Conservation (phyloP, 2,113 vertebrate genomes). For the Lepus timidus region DNA sequence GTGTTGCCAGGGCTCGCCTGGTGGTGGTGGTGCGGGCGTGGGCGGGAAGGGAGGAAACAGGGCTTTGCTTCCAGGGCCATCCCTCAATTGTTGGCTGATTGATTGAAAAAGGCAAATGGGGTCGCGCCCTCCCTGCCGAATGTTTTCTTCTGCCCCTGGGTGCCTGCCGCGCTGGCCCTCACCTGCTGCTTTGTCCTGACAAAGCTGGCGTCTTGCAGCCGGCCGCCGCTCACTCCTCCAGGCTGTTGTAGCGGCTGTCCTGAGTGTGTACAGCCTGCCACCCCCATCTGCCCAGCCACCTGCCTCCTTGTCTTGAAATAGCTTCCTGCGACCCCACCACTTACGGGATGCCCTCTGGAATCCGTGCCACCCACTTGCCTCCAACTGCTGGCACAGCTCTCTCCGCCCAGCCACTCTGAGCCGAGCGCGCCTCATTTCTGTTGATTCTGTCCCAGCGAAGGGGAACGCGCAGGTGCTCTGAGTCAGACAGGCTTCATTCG, state of each 20-base stretch:
- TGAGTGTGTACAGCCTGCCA: conserved; percentile 17
- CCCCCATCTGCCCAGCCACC: conserved; percentile 77
- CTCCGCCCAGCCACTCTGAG: not conserved
- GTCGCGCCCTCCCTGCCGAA: conserved; percentile 28
- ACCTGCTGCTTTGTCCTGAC: conserved; percentile 74
- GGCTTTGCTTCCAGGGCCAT: conserved; percentile 73
- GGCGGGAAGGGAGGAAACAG: not conserved
- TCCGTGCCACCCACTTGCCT: conserved; percentile 21
- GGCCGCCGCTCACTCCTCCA: not conserved
- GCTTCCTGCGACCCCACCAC: conserved; percentile 8
- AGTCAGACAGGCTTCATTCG: not conserved
- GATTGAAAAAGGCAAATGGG: conserved; percentile 76
- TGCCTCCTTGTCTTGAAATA: conserved; percentile 76
- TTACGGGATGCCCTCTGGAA: conserved; percentile 45
- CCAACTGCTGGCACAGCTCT: not conserved
- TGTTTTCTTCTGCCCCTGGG: conserved; percentile 60
- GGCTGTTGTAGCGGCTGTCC: conserved; percentile 47
- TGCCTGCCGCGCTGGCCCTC: conserved; percentile 56
- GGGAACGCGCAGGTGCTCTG: not conserved
- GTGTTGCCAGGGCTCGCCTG: not conserved
- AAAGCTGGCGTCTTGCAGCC: conserved; percentile 61
- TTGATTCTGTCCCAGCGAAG: not conserved
- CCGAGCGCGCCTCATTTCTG: not conserved
- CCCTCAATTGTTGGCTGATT: conserved; percentile 75
- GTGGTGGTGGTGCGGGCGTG: too few species aligned